Base-by-base conservation (phyloP, 2,113 vertebrate species). In the Otocyon megalotis region DNA sequence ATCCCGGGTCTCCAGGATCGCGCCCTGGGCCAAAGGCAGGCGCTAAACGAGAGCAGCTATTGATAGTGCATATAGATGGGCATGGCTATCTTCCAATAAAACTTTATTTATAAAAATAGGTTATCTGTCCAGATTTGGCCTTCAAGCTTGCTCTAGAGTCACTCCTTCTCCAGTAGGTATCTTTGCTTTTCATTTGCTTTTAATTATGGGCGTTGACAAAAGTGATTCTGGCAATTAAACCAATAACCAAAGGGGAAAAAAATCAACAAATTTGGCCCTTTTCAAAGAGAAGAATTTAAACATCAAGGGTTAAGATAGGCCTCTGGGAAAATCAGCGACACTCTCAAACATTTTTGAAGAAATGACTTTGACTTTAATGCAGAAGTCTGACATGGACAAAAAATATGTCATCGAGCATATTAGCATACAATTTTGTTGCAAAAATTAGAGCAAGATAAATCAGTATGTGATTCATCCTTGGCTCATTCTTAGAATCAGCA, bases 401-500 rank as follows among this genome's bases (percentile, higher is more conserved):
- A 71, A 90, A 14, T 37, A 60, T 90, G 43, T 30, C 80, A 54
- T 11, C 17, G 13, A 83, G 67, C 20, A 19, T 50, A 67, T 74
- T 53, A 67, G 53, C 37, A 71, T 62, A 32, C 30, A 53, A 10
- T 79, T 92, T 74, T 67, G 12, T 58, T 67, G 80, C 24, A 35
- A 67, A 89, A 94, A 93, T 76, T 11, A 65, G 54, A 84, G 54
- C 83, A n/a, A 50, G 71, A 58, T 62, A 56, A 88, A 72, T 94
- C 43, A 71, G 71, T 62, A 28, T 56, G 86, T 71, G 67, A 83
- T 76, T 86, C 67, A 69, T 62, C 26, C 37, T 82, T 62, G 50
- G 37, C 76, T 86, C 74, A 54, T 56, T 93, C 60, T 96, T 72
- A 76, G 85, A 95, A 71, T 63, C 20, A 43, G 84, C 79, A 58